Evolutionary conservation across 2,797 vertebrate species (phyloP).

Genomic region (Tadarida brasiliensis): DNA sequence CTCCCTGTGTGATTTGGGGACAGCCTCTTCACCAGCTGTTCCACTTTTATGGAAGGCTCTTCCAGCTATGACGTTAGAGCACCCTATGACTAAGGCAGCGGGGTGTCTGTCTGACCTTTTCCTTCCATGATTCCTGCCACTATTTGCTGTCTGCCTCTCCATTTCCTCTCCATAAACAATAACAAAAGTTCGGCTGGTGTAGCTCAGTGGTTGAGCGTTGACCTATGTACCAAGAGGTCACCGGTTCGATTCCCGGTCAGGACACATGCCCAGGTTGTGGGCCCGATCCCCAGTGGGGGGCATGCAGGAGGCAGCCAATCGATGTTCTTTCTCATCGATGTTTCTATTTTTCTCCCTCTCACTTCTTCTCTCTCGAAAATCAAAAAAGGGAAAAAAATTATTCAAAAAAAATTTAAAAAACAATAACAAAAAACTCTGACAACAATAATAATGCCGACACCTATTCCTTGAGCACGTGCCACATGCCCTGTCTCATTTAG

Average conservation of each 20-base stretch:
- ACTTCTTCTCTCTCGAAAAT: no score
- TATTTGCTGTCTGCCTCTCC: not conserved
- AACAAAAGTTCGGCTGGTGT: not conserved
- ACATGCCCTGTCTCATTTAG: not conserved
- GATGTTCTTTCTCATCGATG: no score
- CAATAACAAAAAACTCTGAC: not conserved
- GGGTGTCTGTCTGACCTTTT: not conserved
- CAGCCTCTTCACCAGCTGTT: not conserved
- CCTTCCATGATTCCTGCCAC: not conserved
- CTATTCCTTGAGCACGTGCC: not conserved
- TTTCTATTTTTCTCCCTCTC: no score
- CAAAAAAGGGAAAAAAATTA: no score
- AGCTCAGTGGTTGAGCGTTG: no score
- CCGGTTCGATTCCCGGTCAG: no score
- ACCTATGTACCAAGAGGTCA: no score
- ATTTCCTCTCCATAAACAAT: not conserved
- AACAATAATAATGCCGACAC: not conserved
- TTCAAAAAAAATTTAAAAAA: no score
- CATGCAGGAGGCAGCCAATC: no score
- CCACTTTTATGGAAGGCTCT: not conserved
- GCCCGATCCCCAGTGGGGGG: no score
- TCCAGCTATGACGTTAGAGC: not conserved
- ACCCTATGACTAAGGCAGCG: accelerated
- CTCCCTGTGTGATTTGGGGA: not conserved
- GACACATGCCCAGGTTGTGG: no score